Evolutionary conservation across 1,140 invertebrate species (phyloP).

Genomic region (Prorops nasuta): DNA sequence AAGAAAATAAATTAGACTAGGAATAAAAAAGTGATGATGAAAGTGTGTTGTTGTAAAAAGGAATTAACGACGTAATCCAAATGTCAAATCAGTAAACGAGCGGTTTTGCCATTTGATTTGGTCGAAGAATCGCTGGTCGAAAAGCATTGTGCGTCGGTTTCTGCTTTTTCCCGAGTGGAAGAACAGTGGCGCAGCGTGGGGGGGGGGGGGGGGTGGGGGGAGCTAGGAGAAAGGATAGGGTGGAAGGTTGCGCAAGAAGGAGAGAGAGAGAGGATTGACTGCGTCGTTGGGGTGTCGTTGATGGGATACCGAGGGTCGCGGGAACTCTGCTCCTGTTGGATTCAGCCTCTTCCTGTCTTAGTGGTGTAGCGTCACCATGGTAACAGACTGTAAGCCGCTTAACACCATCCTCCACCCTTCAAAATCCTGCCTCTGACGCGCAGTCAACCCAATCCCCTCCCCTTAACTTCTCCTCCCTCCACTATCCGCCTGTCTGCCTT

Average conservation of each 20-base stretch:
- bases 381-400: slow-evolving; percentile 51
- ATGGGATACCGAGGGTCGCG: slow-evolving; percentile 5
- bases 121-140: too few species aligned
- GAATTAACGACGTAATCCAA: too few species aligned
- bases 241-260: background rate
- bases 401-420: slow-evolving; percentile 32
- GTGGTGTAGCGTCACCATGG: slow-evolving; percentile 46
- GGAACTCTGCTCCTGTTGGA: slow-evolving; percentile 23
- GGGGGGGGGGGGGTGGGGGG: slow-evolving; percentile 9
- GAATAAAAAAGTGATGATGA: too few species aligned
- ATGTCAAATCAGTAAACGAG: too few species aligned
- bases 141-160: too few species aligned
- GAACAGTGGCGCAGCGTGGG: too few species aligned
- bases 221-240: slow-evolving; percentile 9
- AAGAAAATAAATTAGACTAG: too few species aligned
- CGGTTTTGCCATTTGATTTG: too few species aligned
- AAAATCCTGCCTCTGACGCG: slow-evolving; percentile 9
- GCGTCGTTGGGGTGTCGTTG: slow-evolving; percentile 16
- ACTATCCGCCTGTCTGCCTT: background rate
- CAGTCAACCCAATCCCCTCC: slow-evolving; percentile 27
- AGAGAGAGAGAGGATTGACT: background rate
- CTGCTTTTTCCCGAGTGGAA: too few species aligned
- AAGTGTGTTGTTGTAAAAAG: too few species aligned
- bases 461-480: background rate
- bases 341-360: slow-evolving; percentile 36